Percentiles rank a stretch among this genome's conserved stretches.
Evolutionary conservation across 2,888 invertebrate species (phyloP).

Genomic region (Elmis aenea): DNA sequence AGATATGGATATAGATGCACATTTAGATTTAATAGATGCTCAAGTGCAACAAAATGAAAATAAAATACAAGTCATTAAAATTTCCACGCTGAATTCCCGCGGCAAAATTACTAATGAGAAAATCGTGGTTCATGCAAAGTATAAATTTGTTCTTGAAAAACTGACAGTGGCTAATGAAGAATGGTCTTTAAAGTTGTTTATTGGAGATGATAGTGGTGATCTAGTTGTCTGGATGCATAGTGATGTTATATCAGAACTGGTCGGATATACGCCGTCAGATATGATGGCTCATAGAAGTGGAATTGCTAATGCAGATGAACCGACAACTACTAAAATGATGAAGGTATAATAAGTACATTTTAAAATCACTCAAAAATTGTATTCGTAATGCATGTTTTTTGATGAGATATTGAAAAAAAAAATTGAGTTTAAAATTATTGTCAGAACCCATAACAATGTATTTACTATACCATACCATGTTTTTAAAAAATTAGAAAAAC

Average conservation of each 20-base stretch:
- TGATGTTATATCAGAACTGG: conserved; percentile 51
- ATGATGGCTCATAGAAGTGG: conserved; percentile 22
- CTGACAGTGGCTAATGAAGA: conserved; percentile 50
- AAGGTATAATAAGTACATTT: conserved; percentile 21
- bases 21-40: conserved; percentile 28
- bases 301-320: conserved; percentile 24
- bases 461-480: too few relatives aligned
- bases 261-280: conserved; percentile 47
- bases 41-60: conserved; percentile 21
- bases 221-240: conserved; percentile 55
- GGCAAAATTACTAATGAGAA: conserved; percentile 43
- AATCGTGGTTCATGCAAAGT: conserved; percentile 55
- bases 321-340: conserved; percentile 26
- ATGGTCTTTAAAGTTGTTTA: conserved; percentile 54
- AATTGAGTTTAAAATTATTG: too few relatives aligned
- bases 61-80: conserved; percentile 13
- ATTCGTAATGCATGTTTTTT: too few relatives aligned
- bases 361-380: too few relatives aligned
- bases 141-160: conserved; percentile 53
- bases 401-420: too few relatives aligned
- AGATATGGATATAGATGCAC: conserved; percentile 34
- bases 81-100: conserved; percentile 25
- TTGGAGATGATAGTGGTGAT: conserved; percentile 54
- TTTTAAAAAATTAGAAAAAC: too few relatives aligned
- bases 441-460: too few relatives aligned